phyloP scores from a whole-genome alignment of 2,113 vertebrate genomes.

The Albula goreensis region DNA sequence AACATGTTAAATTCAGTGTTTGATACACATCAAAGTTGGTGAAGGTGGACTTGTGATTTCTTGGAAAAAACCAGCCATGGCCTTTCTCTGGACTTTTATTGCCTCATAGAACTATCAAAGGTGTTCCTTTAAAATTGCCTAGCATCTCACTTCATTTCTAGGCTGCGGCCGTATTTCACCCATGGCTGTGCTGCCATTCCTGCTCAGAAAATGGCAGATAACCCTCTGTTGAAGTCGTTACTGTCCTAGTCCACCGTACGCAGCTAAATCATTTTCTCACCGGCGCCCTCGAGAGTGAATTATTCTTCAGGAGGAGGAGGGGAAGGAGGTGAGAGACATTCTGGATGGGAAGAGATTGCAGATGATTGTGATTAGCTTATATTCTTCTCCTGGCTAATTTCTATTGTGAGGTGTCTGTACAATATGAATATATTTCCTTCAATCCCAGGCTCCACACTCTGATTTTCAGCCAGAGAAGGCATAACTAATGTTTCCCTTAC shows the following conservation, averaged over 20 bases:
- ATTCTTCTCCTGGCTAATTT: background rate
- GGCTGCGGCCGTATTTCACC: slow-evolving; percentile 57
- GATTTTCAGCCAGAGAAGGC: too few species aligned
- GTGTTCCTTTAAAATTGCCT: background rate
- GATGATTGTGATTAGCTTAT: slow-evolving; percentile 52
- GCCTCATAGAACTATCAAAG: background rate
- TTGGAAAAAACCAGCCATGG: background rate
- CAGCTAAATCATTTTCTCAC: slow-evolving; percentile 39
- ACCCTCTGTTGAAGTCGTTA: slow-evolving; percentile 56
- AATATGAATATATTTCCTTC: background rate
- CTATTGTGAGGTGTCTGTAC: background rate
- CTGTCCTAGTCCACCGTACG: slow-evolving; percentile 36
- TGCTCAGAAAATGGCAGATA: slow-evolving; percentile 15
- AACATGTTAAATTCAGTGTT: too few species aligned
- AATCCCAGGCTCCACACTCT: too few species aligned
- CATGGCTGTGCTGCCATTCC: slow-evolving; percentile 37
- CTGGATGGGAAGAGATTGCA: slow-evolving; percentile 44
- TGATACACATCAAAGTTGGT: background rate
- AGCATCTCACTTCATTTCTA: slow-evolving; percentile 30
- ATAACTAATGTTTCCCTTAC: background rate
- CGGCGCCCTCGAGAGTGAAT: slow-evolving; percentile 44
- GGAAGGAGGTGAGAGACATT: slow-evolving; percentile 21
- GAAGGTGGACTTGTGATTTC: background rate
- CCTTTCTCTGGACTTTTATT: background rate
- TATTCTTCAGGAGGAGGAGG: slow-evolving; percentile 39